phyloP scores from a whole-genome alignment of 2,888 invertebrate genomes.

The Melinaea menophilus region DNA sequence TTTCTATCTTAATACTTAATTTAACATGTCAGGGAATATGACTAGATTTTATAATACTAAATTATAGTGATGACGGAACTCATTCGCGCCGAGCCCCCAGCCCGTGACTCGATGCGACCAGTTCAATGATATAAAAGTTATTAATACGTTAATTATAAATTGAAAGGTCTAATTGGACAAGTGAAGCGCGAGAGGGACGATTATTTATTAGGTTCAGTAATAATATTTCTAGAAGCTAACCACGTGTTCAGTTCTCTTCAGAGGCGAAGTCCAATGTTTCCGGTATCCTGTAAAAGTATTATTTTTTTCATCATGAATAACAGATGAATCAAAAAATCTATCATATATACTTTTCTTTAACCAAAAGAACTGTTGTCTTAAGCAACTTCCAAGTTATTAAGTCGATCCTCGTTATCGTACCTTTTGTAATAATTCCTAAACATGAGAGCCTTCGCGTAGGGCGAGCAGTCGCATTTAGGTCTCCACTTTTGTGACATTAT shows the following conservation, averaged over 20 bases:
- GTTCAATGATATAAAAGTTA: neutral
- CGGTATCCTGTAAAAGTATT: constrained; percentile 10
- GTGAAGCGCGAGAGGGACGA: neutral
- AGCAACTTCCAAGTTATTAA: no score
- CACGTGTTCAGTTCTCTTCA: constrained; percentile 11
- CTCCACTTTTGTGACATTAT: constrained; percentile 10
- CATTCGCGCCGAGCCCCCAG: constrained; percentile 14
- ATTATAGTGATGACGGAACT: no score
- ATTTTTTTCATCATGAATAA: no score
- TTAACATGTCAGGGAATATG: no score
- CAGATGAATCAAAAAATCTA: no score
- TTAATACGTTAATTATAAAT: neutral
- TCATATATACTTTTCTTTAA: no score
- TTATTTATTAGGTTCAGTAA: neutral
- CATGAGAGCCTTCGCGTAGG: neutral
- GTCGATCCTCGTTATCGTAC: neutral
- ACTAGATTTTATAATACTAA: no score
- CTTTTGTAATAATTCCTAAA: constrained; percentile 17
- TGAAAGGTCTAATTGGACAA: neutral
- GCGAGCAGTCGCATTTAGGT: constrained; percentile 14
- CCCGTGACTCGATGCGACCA: constrained; percentile 11
- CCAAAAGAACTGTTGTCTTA: neutral
- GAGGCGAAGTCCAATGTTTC: constrained; percentile 7
- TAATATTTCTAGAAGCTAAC: neutral
- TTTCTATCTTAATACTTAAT: no score